Conservation (phyloP, 2,113 vertebrate species). For the Marmota monax region DNA sequence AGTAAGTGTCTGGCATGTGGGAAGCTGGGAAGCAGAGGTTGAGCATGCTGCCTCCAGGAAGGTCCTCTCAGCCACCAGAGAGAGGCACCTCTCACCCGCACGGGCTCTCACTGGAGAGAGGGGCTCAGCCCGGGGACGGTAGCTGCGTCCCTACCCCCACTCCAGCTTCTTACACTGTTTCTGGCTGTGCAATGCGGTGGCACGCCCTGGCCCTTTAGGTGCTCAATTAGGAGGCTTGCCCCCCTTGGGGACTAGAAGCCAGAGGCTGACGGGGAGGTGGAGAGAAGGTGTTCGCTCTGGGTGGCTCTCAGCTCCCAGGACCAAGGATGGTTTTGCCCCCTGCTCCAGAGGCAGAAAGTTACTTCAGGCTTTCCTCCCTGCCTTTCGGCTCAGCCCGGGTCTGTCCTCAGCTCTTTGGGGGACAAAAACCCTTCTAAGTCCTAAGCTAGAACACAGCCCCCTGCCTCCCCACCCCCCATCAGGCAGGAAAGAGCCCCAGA, state of each 20-base stretch:
- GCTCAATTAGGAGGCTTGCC: neutral
- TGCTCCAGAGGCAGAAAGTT: neutral
- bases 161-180: neutral
- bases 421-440: neutral
- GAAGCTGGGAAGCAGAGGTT: neutral
- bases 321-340: neutral
- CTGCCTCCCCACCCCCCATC: no score
- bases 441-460: neutral
- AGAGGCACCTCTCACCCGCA: neutral
- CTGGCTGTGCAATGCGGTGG: neutral
- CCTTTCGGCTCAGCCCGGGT: fast-evolving
- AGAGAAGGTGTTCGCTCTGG: neutral
- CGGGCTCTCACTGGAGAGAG: neutral
- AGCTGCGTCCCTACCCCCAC: fast-evolving
- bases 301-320: neutral
- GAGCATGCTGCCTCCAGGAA: neutral
- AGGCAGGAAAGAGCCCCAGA: neutral
- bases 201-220: neutral
- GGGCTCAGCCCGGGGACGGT: neutral
- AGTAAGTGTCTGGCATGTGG: neutral
- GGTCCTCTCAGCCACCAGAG: neutral
- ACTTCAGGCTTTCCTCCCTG: neutral
- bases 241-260: fast-evolving
- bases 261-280: neutral
- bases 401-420: neutral